phyloP scores from a whole-genome alignment of 2,888 invertebrate species.

The Acanthosepion esculentum region DNA sequence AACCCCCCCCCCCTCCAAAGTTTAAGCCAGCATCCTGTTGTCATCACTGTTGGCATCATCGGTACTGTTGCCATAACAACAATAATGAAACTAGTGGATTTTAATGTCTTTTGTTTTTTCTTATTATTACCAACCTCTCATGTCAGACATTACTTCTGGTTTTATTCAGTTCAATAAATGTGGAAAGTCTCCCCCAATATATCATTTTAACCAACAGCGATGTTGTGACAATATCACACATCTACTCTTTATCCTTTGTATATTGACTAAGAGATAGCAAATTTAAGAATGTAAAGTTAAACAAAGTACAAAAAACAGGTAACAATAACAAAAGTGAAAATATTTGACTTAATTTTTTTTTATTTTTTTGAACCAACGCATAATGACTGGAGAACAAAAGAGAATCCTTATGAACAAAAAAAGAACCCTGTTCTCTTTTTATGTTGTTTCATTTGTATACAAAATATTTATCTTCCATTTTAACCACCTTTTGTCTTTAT shows the following conservation, averaged over 20 bases:
- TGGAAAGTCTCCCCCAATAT: conserved; percentile 33
- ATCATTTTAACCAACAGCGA: not conserved
- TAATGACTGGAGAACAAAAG: not conserved
- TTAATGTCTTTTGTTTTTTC: not conserved
- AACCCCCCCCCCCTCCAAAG: not conserved
- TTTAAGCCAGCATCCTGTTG: conserved; percentile 2
- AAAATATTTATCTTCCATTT: conserved; percentile 33
- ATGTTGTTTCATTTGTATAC: conserved; percentile 22
- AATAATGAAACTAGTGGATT: not conserved
- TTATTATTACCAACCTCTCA: not conserved
- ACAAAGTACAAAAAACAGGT: not conserved
- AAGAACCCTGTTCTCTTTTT: not conserved
- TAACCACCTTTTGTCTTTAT: conserved; percentile 9
- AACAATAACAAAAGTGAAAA: not conserved
- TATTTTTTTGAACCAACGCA: not conserved
- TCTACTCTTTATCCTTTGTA: not conserved
- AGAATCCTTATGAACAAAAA: not conserved
- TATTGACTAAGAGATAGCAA: not conserved
- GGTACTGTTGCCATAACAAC: not conserved
- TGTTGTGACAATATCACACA: conserved; percentile 8
- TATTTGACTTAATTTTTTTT: not conserved
- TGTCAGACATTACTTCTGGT: not conserved
- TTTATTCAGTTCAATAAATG: not conserved
- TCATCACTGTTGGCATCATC: not conserved
- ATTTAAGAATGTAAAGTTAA: not conserved